A percentile compares a stretch with the other conserved stretches of the same genome.
Evolutionary conservation across 2,113 vertebrate genomes (phyloP).

Genomic region (Leiothrix lutea): DNA sequence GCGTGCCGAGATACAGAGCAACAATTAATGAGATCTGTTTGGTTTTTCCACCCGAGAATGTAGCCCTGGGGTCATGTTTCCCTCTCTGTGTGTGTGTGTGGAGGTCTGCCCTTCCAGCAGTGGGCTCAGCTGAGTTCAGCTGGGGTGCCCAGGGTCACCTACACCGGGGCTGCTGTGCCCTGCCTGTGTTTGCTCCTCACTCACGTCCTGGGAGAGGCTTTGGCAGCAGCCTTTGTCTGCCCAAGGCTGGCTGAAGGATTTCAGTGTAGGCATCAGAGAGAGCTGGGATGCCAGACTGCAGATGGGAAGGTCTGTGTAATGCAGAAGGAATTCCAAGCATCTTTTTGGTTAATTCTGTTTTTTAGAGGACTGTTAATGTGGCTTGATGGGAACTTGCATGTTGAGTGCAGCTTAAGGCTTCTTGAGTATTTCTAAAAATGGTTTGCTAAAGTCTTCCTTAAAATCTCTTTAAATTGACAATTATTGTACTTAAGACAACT

Average conservation of each 20-base stretch:
- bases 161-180: fast-evolving
- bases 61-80: neutral
- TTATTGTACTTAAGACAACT: neutral
- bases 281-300: neutral
- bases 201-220: neutral
- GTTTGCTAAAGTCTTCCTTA: neutral
- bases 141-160: neutral
- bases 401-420: neutral
- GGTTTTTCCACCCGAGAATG: neutral
- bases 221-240: neutral
- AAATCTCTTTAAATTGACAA: neutral
- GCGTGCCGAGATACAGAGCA: fast-evolving
- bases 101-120: neutral
- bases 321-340: conserved; percentile 58
- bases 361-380: conserved; percentile 23
- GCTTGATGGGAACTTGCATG: neutral
- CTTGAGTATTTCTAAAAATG: neutral
- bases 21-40: neutral
- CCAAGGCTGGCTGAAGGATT: neutral
- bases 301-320: conserved; percentile 25
- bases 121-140: neutral
- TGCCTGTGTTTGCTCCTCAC: neutral
- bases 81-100: fast-evolving
- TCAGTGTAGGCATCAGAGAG: neutral
- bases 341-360: conserved; percentile 49